A percentile compares a stretch with the other conserved stretches of the same genome.
phyloP scores from a whole-genome alignment of 2,113 vertebrate genomes.

The Stigmatopora argus region DNA sequence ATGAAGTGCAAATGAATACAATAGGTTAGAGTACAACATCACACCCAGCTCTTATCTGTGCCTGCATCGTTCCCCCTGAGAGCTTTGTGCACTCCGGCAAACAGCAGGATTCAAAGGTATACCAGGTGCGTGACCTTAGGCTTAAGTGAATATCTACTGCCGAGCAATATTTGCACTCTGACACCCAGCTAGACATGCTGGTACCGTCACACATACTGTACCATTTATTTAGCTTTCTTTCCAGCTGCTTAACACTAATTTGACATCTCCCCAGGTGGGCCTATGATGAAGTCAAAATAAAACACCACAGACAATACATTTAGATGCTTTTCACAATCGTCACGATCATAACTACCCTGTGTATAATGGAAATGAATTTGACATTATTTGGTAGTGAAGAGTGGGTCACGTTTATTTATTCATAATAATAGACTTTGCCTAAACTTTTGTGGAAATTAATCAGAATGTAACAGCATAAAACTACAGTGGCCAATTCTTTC shows the following conservation, averaged over 20 bases:
- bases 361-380: no score
- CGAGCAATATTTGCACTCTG: slow-evolving; percentile 47
- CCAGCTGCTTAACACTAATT: neutral
- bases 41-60: slow-evolving; percentile 69
- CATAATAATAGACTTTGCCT: neutral
- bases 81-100: slow-evolving; percentile 64
- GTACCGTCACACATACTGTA: slow-evolving; percentile 11
- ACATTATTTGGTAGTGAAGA: no score
- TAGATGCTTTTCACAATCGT: no score
- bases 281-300: neutral
- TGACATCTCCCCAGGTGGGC: neutral
- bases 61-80: slow-evolving; percentile 56
- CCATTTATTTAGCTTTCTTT: neutral
- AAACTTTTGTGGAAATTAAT: neutral
- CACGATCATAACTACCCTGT: no score
- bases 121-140: slow-evolving; percentile 72
- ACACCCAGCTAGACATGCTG: slow-evolving; percentile 32
- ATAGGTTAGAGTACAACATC: slow-evolving; percentile 57
- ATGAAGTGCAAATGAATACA: slow-evolving; percentile 44
- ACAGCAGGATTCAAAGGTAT: slow-evolving; percentile 68
- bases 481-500: no score
- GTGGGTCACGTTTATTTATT: no score
- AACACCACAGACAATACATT: no score
- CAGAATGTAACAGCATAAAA: no score
- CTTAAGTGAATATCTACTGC: slow-evolving; percentile 63